A percentile compares a stretch with the other conserved stretches of the same genome.
phyloP scores from a whole-genome alignment of 2,797 vertebrate genomes.

The Aselliscus stoliczkanus region DNA sequence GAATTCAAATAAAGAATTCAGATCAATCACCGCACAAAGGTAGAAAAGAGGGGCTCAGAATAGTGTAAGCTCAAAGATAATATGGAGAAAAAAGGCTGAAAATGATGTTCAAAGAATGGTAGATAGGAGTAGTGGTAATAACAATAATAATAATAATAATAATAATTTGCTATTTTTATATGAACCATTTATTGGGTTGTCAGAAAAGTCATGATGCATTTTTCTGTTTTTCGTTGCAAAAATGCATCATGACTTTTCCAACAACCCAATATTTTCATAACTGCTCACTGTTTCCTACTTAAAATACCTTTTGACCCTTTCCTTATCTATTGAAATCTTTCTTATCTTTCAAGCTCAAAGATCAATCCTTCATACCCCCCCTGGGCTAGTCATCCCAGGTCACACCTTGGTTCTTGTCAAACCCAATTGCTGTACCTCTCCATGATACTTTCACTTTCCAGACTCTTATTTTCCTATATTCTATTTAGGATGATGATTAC shows the following conservation, averaged over 20 bases:
- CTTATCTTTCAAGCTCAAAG: not conserved
- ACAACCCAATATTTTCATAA: too few species aligned
- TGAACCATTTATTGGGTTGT: not conserved
- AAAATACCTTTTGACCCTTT: not conserved
- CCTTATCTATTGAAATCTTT: not conserved
- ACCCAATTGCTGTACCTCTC: not conserved
- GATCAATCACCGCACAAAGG: not conserved
- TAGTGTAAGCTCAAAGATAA: not conserved
- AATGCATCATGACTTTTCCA: too few species aligned
- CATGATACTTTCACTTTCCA: not conserved
- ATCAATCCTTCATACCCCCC: not conserved
- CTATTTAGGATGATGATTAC: not conserved
- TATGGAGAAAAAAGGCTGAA: not conserved
- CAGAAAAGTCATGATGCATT: too few species aligned
- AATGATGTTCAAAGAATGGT: not conserved
- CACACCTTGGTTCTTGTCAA: fast-evolving
- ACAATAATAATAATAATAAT: not conserved
- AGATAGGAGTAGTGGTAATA: not conserved
- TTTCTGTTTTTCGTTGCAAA: too few species aligned
- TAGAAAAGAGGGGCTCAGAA: not conserved
- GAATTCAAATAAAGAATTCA: not conserved
- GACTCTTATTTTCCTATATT: not conserved
- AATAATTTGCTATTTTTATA: not conserved
- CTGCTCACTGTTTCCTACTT: not conserved
- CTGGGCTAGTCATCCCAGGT: not conserved